Percentiles rank a stretch among this genome's conserved stretches.
Conservation (phyloP, 2,888 invertebrate species). For the Tetheella fluctuosa region DNA sequence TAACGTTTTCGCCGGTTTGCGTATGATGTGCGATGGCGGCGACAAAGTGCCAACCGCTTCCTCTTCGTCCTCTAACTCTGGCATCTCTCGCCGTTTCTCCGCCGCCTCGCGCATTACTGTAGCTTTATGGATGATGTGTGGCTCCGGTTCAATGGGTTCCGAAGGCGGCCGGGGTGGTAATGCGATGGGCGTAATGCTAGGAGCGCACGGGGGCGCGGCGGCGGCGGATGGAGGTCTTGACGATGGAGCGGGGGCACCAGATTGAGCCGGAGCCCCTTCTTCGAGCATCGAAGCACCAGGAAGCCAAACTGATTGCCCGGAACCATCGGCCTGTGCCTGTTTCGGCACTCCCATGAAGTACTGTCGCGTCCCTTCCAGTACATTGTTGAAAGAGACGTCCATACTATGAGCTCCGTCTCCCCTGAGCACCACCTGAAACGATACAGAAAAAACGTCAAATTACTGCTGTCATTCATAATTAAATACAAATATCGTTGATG, state of each 20-base stretch:
- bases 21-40: slow-evolving; percentile 79
- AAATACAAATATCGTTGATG: slow-evolving; percentile 9
- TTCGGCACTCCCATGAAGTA: slow-evolving; percentile 92
- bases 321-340: slow-evolving; percentile 70
- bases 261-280: slow-evolving; percentile 72
- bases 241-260: slow-evolving; percentile 72
- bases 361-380: slow-evolving; percentile 92
- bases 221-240: slow-evolving; percentile 81
- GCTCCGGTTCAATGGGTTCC: slow-evolving; percentile 79
- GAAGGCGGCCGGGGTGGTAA: slow-evolving; percentile 77
- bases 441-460: slow-evolving; percentile 22
- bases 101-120: slow-evolving; percentile 82
- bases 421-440: slow-evolving; percentile 61
- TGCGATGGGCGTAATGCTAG: slow-evolving; percentile 56
- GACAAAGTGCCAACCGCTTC: slow-evolving; percentile 69
- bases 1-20: slow-evolving; percentile 65
- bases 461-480: background rate
- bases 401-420: slow-evolving; percentile 82
- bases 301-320: slow-evolving; percentile 69
- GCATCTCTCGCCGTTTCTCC: slow-evolving; percentile 74
- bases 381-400: slow-evolving; percentile 91
- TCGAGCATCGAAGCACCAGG: slow-evolving; percentile 60
- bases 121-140: slow-evolving; percentile 82
- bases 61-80: slow-evolving; percentile 76
- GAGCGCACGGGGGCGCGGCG: slow-evolving; percentile 63